Evolutionary conservation across 2,113 vertebrate genomes (phyloP), one percentile per base, ranked within the genome.

Genomic region (Nymphicus hollandicus): DNA sequence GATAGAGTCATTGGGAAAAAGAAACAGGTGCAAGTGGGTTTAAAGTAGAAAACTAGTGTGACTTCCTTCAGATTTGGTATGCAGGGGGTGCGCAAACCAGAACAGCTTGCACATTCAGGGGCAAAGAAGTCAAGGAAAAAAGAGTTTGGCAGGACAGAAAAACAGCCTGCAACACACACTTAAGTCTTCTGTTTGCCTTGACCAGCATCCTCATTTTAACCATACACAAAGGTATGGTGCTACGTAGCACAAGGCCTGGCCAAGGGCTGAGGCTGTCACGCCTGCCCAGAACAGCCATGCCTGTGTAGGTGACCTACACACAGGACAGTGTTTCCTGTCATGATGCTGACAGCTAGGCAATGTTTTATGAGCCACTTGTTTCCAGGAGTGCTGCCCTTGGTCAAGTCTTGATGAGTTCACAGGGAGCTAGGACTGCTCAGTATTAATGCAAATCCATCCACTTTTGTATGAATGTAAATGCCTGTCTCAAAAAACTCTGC

Each of bases 171-270:
- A 31, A 4, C 11, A 39, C 3, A 35, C 17, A 27, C 6, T 37
- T 47, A 20, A 63, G n/a, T 15, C 31, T 78, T 66, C 46, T 49
- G 3, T 41, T 65, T 28, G 8, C 28, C 31, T 44, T 84, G 53
- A 25, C 27, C 49, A 14, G 14, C 1, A 3, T 16, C 37, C 50
- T 17, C 33, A 14, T 4, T 18, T 28, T 37, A 80, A 47, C 15
- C 53, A 35, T 4, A 17, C 4, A 8, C 15, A 50, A 33, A 47
- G 28, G 6, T 15, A 35, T 6, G 16, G 12, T 7, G 7, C 43
- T 61, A 66, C 0, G 0, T 6, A 33, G 14, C 2, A 11, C 13
- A 71, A 39, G 25, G 27, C 13, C 37, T 69, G 27, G 53, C 49
- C 24, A 14, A 81, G 15, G 65, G 47, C 61, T 73, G 19, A 3